Base-by-base conservation (phyloP, 1,140 invertebrate species). In the Coptotermes formosanus region DNA sequence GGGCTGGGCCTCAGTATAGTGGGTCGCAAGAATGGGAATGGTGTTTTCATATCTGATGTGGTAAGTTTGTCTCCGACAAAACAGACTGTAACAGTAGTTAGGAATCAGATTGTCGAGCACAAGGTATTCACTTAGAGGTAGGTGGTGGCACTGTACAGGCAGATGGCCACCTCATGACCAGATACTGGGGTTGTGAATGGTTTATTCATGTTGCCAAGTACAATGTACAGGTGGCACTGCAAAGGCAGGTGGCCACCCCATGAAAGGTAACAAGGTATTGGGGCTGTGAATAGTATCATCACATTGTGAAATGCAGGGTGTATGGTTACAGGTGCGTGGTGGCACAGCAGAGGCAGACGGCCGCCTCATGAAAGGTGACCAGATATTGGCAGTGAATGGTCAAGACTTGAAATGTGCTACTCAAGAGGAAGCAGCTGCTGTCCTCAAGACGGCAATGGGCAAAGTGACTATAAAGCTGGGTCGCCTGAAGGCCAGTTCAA, bases 21-120 rank as follows among this genome's bases (percentile, higher is more conserved):
- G 30, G 97, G 96, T n/a, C 95, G 96, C 83, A 96, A 96, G 88
- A 95, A 95, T 89, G 97, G 96, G 82, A 94, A 95, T 45, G 98
- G 98, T 59, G 97, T 98, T 86, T 99, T 98, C 90, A 95, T 99
- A 87, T 97, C 96, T 43, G 98, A 99, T 90, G 94, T 99, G 89
- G 98, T 99, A 90, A 94, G 94, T 92, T 86, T 83, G 6, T 30
- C n/a, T 30, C 25, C 30, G 19, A 75, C 4, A 25, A 75, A n/a
- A 14, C n/a, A 30, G 52, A 55, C 19, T 55, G 4, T 16, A 16
- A 21, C 14, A 55, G 1, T 55, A 55, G 14, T 21, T 21, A 55
- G 0, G 52, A 55, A 16, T 55, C 14, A 55, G 11, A 21, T 21
- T 21, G 19, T 16, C 14, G 19, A 21, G 52, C 21, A 55, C 38